Percentiles rank a stretch among this genome's conserved stretches.
Conservation (phyloP, 2,797 vertebrate genomes). For the Psittacula echo region DNA sequence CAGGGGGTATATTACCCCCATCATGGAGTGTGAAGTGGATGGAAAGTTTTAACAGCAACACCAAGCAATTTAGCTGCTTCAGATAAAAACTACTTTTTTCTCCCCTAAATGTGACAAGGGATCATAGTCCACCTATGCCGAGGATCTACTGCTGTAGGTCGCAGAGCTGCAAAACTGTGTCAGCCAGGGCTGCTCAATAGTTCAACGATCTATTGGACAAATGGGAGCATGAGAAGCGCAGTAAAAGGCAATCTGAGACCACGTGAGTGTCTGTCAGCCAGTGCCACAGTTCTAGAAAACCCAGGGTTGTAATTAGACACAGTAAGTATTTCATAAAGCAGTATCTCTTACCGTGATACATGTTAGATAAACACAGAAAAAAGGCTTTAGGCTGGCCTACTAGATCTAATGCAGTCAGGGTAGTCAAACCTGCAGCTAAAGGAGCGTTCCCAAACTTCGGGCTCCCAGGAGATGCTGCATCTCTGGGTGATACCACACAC, state of each 20-base stretch:
- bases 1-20: not conserved
- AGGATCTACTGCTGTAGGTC: not conserved
- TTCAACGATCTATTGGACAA: constrained; percentile 28
- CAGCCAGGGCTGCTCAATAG: constrained; percentile 39
- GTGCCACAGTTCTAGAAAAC: not conserved
- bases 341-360: not conserved
- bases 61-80: not conserved
- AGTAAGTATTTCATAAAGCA: constrained; percentile 29
- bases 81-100: not conserved
- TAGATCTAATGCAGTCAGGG: not conserved
- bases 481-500: not conserved
- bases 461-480: not conserved
- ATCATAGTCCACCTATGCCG: not conserved
- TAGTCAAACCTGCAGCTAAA: not conserved
- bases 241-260: constrained; percentile 38
- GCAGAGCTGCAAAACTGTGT: constrained; percentile 24
- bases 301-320: constrained; percentile 25
- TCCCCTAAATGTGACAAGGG: not conserved
- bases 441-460: not conserved
- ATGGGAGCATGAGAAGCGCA: not conserved
- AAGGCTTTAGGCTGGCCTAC: not conserved
- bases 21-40: not conserved
- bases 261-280: not conserved
- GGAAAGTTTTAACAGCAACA: not conserved
- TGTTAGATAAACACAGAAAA: not conserved